Evolutionary conservation across 2,888 invertebrate species (phyloP).

Genomic region (Caenorhabditis wallacei): DNA sequence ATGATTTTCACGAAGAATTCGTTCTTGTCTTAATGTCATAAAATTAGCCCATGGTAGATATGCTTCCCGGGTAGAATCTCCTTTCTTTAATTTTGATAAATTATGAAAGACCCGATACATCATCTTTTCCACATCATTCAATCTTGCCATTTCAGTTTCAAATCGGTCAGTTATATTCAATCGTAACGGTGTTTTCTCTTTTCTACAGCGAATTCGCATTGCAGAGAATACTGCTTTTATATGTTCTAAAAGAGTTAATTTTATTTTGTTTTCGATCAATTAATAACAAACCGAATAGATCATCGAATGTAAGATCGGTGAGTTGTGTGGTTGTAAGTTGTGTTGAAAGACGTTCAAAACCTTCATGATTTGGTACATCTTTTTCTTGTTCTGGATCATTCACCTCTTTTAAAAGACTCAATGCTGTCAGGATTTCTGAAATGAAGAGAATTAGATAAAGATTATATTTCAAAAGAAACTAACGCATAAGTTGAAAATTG

Average conservation of each 20-base stretch:
- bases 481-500: conserved; percentile 68
- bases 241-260: conserved; percentile 17
- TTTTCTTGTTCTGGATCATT: conserved; percentile 6
- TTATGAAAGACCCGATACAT: neutral
- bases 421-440: conserved; percentile 40
- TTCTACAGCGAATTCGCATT: neutral
- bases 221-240: conserved; percentile 38
- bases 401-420: conserved; percentile 13
- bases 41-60: neutral
- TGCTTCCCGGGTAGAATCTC: neutral
- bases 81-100: neutral
- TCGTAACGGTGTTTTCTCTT: neutral
- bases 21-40: too few species aligned
- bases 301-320: neutral
- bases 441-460: neutral
- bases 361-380: conserved; percentile 14
- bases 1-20: conserved; percentile 4
- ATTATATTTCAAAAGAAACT: conserved; percentile 22
- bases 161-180: neutral
- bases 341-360: conserved; percentile 32
- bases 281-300: conserved; percentile 23
- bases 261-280: neutral
- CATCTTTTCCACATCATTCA: conserved; percentile 10
- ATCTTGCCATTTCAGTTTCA: conserved; percentile 5
- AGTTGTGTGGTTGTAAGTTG: conserved; percentile 21